Evolutionary conservation across 2,113 vertebrate species (phyloP).

Genomic region (Perca fluviatilis): DNA sequence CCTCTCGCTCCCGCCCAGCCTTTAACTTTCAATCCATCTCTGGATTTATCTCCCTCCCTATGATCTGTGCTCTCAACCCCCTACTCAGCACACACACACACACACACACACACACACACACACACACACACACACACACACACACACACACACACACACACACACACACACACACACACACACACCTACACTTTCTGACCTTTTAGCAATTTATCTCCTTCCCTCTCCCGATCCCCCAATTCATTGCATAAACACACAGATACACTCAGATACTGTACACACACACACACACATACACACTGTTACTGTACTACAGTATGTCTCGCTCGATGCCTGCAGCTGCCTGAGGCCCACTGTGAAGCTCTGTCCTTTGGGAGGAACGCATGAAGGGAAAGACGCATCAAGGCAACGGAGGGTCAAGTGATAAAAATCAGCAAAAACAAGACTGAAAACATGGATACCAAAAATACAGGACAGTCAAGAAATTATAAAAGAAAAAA

Average conservation of each 20-base stretch:
- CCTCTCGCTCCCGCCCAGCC: slow-evolving; percentile 11
- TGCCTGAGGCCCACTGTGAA: slow-evolving; percentile 46
- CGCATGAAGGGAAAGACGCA: slow-evolving; percentile 7
- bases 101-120: slow-evolving; percentile 16
- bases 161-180: slow-evolving; percentile 6
- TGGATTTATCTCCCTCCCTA: slow-evolving; percentile 43
- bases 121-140: not conserved
- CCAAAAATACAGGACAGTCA: not conserved
- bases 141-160: slow-evolving; percentile 13
- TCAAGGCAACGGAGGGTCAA: slow-evolving; percentile 4
- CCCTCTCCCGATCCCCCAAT: not conserved
- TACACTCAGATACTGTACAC: not conserved
- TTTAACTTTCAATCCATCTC: slow-evolving; percentile 50
- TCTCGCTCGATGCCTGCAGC: slow-evolving; percentile 1
- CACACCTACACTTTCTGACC: slow-evolving; percentile 22
- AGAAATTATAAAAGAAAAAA: slow-evolving; percentile 17
- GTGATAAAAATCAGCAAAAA: slow-evolving; percentile 5
- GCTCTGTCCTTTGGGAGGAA: slow-evolving; percentile 29
- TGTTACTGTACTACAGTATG: slow-evolving; percentile 10
- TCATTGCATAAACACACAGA: slow-evolving; percentile 4
- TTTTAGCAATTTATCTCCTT: slow-evolving; percentile 38
- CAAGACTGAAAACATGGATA: not conserved
- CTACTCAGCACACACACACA: slow-evolving; percentile 23
- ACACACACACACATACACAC: not conserved
- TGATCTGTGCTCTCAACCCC: slow-evolving; percentile 30